phyloP scores from a whole-genome alignment of 2,888 invertebrate genomes.

The Clistopyga incitator region DNA sequence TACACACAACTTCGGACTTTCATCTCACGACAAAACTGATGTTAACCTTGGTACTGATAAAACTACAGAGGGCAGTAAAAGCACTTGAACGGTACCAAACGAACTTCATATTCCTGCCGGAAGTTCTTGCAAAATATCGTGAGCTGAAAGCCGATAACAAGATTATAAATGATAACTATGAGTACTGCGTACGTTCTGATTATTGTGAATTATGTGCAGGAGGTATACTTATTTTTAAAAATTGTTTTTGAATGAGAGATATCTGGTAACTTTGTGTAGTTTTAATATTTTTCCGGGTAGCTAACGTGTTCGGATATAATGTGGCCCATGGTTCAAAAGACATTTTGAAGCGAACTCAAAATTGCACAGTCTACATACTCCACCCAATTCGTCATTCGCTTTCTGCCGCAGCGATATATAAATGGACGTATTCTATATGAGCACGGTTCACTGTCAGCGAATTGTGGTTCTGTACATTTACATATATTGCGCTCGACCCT shows the following conservation, averaged over 20 bases:
- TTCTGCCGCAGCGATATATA: neutral
- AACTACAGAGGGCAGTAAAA: neutral
- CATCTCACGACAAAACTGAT: neutral
- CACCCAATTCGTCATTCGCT: constrained; percentile 10
- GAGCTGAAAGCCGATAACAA: too few relatives aligned
- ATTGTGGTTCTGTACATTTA: neutral
- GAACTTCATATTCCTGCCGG: too few relatives aligned
- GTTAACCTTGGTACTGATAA: neutral
- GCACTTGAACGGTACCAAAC: neutral
- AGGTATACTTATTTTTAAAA: too few relatives aligned
- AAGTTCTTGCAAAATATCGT: too few relatives aligned
- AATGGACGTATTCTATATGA: constrained; percentile 1
- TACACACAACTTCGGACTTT: constrained; percentile 18
- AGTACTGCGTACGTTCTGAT: too few relatives aligned
- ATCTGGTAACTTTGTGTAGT: too few relatives aligned
- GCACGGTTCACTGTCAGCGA: neutral
- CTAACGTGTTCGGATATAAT: neutral
- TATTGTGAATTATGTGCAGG: too few relatives aligned
- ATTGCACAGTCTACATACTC: neutral
- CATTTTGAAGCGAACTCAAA: neutral
- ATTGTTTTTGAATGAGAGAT: too few relatives aligned
- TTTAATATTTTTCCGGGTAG: neutral
- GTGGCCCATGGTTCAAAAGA: too few relatives aligned
- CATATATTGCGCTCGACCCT: constrained; percentile 61
- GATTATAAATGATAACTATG: too few relatives aligned